Percentiles rank a stretch among this genome's conserved stretches.
Evolutionary conservation across 2,113 vertebrate species (phyloP).

Genomic region (Hydrochoerus hydrochaeris): DNA sequence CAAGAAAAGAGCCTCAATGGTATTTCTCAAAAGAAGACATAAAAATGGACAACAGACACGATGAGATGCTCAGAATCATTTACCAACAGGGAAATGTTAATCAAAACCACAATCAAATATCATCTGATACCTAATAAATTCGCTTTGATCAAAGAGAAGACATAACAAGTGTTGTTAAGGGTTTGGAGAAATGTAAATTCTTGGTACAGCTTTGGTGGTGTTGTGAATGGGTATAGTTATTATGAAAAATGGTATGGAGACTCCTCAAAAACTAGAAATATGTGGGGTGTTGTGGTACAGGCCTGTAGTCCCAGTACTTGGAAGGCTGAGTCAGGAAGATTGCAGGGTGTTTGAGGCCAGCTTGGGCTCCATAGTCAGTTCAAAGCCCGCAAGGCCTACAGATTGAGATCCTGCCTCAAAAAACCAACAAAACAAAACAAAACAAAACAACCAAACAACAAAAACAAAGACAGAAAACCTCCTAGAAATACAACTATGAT

Average conservation of each 20-base stretch:
- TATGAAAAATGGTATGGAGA: background rate
- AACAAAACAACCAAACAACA: background rate
- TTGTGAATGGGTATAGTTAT: background rate
- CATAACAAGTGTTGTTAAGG: background rate
- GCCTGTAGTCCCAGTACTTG: background rate
- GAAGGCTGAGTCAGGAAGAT: background rate
- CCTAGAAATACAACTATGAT: background rate
- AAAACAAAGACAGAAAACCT: no score
- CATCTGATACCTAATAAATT: background rate
- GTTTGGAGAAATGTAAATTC: background rate
- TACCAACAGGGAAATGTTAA: background rate
- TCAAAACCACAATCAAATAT: background rate
- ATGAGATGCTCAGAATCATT: background rate
- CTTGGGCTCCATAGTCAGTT: background rate
- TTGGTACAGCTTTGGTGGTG: background rate
- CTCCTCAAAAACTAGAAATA: background rate
- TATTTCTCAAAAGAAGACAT: background rate
- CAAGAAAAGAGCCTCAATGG: background rate
- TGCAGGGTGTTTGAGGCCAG: background rate
- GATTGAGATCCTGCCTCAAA: background rate
- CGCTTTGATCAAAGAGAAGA: background rate
- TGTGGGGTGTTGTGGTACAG: background rate
- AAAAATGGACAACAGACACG: background rate
- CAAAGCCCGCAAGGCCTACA: background rate
- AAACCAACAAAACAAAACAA: background rate